Evolutionary conservation across 2,797 vertebrate species (phyloP).

Genomic region (Decapterus maruadsi): DNA sequence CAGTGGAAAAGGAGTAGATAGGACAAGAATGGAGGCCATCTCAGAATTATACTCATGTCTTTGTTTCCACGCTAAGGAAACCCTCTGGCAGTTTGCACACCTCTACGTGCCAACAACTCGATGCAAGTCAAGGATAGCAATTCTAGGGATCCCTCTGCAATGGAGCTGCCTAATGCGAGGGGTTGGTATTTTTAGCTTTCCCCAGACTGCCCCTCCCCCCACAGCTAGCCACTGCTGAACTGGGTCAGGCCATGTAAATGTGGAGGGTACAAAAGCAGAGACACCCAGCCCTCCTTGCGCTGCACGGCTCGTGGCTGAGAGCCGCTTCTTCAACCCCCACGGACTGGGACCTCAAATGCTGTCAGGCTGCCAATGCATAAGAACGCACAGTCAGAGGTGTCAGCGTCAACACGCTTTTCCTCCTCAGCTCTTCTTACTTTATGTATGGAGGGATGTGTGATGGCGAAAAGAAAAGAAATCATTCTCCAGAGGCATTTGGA

Average conservation of each 20-base stretch:
- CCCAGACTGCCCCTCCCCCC: constrained; percentile 79
- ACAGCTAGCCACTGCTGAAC: constrained; percentile 78
- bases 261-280: constrained; percentile 83
- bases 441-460: constrained; percentile 16
- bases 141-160: constrained; percentile 89
- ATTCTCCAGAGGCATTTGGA: neutral
- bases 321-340: constrained; percentile 74
- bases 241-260: constrained; percentile 86
- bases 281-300: constrained; percentile 76
- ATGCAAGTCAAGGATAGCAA: constrained; percentile 81
- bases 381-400: constrained; percentile 64
- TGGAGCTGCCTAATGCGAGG: constrained; percentile 79
- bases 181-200: constrained; percentile 87
- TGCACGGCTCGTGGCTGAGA: constrained; percentile 63
- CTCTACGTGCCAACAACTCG: constrained; percentile 78
- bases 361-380: constrained; percentile 68
- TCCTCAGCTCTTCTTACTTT: constrained; percentile 40
- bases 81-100: constrained; percentile 81
- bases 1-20: constrained; percentile 13
- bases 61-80: constrained; percentile 79
- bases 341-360: constrained; percentile 58
- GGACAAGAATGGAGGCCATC: constrained; percentile 39
- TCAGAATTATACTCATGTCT: constrained; percentile 52
- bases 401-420: constrained; percentile 49
- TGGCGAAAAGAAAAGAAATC: constrained; percentile 17